These are phyloP conservation scores for Mastigias papua DNA, from an alignment of 30 jellyfish, hydroid and myxozoan species.

Conservation along the genomic window DNA sequence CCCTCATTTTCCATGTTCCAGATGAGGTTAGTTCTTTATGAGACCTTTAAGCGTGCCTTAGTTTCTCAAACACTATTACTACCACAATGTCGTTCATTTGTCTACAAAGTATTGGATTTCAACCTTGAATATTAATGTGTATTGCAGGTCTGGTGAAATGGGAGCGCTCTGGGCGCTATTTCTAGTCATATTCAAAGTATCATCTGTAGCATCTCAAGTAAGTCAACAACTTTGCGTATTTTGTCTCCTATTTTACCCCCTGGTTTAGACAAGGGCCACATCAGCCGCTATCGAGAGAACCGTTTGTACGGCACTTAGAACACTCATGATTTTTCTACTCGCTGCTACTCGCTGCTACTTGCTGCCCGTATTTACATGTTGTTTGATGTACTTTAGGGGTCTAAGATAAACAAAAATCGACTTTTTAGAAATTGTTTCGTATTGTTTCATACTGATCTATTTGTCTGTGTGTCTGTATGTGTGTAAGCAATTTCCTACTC, in stretches of 20 bases:
- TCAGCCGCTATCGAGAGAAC: slow-evolving; percentile 16
- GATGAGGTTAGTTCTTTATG: slow-evolving; percentile 63
- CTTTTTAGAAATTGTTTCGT: too few relatives aligned
- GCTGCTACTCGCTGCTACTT: too few relatives aligned
- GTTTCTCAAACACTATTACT: neutral
- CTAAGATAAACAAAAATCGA: too few relatives aligned
- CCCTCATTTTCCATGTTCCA: slow-evolving; percentile 58
- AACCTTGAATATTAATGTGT: neutral
- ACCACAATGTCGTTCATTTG: neutral
- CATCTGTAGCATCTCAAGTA: slow-evolving; percentile 59
- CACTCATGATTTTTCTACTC: too few relatives aligned
- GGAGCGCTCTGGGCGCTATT: slow-evolving; percentile 70
- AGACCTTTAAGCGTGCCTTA: neutral
- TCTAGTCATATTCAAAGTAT: slow-evolving; percentile 11
- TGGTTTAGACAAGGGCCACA: neutral
- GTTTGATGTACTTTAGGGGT: too few relatives aligned
- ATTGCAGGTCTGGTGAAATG: slow-evolving; percentile 50
- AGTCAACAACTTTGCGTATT: neutral
- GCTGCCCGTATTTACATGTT: too few relatives aligned
- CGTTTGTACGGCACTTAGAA: too few relatives aligned
- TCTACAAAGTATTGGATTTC: neutral
- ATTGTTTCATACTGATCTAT: too few relatives aligned
- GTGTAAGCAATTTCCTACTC: too few relatives aligned
- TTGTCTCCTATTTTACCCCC: slow-evolving; percentile 42
- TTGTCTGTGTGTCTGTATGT: too few relatives aligned